phyloP scores from a whole-genome alignment of 2,888 invertebrate species.

The Diloba caeruleocephala region DNA sequence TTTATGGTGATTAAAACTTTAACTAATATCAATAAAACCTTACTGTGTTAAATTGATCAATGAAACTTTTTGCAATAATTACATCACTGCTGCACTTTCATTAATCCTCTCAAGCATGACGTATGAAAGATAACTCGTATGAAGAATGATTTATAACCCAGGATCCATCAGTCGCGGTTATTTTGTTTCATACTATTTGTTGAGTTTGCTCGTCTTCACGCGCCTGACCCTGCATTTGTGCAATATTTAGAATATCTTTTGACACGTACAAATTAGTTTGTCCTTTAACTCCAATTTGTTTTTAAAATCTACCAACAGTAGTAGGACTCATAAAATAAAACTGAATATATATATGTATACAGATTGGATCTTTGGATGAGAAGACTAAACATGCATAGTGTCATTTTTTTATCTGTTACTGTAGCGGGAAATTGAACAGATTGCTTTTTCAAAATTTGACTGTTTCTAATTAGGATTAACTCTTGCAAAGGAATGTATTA shows the following conservation, averaged over 20 bases:
- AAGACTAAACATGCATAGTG: too few species aligned
- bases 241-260: constrained; percentile 28
- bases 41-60: constrained; percentile 14
- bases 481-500: too few species aligned
- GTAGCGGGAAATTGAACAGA: too few species aligned
- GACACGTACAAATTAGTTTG: constrained; percentile 29
- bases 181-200: constrained; percentile 23
- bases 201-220: not conserved
- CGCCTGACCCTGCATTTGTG: constrained; percentile 34
- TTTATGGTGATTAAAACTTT: not conserved
- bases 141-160: constrained; percentile 29
- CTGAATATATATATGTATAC: too few species aligned
- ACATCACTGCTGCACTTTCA: constrained; percentile 42
- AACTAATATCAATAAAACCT: not conserved
- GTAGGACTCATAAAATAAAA: not conserved
- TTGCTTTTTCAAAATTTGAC: too few species aligned
- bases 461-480: too few species aligned
- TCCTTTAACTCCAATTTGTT: constrained; percentile 25
- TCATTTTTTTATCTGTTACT: too few species aligned
- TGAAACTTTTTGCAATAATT: constrained; percentile 39
- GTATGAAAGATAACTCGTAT: constrained; percentile 33
- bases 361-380: too few species aligned
- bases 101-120: constrained; percentile 42
- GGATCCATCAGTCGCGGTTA: constrained; percentile 23
- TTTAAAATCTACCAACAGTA: not conserved